A percentile compares a stretch with the other conserved stretches of the same genome.
phyloP scores from a whole-genome alignment of 2,113 vertebrate species.

The Salvelinus fontinalis region DNA sequence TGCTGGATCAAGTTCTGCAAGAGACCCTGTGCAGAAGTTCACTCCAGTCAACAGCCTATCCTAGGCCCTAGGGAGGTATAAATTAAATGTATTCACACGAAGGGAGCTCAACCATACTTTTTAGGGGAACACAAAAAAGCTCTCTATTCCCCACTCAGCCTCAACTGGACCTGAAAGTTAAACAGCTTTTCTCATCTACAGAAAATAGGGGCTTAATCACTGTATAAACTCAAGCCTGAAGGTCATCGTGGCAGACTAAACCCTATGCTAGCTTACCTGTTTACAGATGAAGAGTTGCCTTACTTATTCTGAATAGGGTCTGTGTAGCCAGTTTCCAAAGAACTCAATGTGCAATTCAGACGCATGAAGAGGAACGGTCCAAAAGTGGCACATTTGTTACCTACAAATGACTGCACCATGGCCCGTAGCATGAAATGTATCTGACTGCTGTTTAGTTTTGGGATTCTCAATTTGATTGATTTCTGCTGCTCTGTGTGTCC shows the following conservation, averaged over 20 bases:
- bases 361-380: constrained; percentile 50
- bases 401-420: constrained; percentile 55
- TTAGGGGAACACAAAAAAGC: constrained; percentile 2
- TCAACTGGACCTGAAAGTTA: constrained; percentile 26
- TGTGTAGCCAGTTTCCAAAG: constrained; percentile 54
- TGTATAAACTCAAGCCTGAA: constrained; percentile 78
- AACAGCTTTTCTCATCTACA: constrained; percentile 24
- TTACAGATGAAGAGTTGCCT: constrained; percentile 80
- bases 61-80: no score
- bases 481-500: not conserved
- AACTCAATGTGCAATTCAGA: constrained; percentile 69
- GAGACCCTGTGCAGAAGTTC: no score
- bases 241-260: constrained; percentile 74
- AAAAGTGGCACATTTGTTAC: constrained; percentile 51
- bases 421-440: no score
- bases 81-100: no score
- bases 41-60: no score
- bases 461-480: not conserved
- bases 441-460: no score
- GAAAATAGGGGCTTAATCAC: not conserved
- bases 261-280: constrained; percentile 43
- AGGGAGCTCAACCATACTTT: not conserved
- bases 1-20: no score
- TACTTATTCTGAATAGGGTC: constrained; percentile 69
- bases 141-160: constrained; percentile 4